Base-by-base conservation (phyloP, 2,113 vertebrate species). In the Poeciliopsis turrubarensis region DNA sequence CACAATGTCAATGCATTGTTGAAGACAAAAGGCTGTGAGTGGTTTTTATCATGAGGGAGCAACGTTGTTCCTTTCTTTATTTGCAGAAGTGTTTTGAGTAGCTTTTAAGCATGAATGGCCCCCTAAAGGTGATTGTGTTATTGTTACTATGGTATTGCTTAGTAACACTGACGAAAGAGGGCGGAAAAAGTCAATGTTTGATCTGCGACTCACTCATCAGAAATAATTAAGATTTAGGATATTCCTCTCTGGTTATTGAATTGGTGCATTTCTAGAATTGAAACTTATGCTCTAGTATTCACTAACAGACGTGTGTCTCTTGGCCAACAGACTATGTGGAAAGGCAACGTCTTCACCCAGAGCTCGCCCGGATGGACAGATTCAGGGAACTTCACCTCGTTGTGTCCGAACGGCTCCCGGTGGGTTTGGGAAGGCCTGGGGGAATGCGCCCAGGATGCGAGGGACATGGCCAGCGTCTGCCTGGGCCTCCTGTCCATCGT, bases 401-500 rank as follows among this genome's bases (percentile, higher is more conserved):
- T 90, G 2, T 99, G 98, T 60, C 96, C 96, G 5, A 97, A 97
- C 0, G 97, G 97, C 0, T 93, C 96, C 11, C 11, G 25, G 4
- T 98, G 97, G 97, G 92, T 98, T 66, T 96, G 95, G 97, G 77
- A 94, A 0, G 78, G 90, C 3, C 94, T 99, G 2, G 85, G 91
- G 0, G 97, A 98, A 77, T 99, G 98, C 11, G 95, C 96, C 14
- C 93, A 93, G 82, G 96, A 97, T 0, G 63, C 68, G 11, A 72
- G 96, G 85, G 97, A 99, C 1, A 63, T 97, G 44, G 93, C 96
- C 91, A 99, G 98, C 0, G 30, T 99, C 60, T 26, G 85, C 77
- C 86, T 99, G 12, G 98, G 97, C 8, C 89, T 99, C 76, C 29
- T 97, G 54, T 99, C 98, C 70, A 97, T 99, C 70, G 1, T 93